phyloP scores from a whole-genome alignment of 2,888 invertebrate species.

The Lampropteryx suffumata region DNA sequence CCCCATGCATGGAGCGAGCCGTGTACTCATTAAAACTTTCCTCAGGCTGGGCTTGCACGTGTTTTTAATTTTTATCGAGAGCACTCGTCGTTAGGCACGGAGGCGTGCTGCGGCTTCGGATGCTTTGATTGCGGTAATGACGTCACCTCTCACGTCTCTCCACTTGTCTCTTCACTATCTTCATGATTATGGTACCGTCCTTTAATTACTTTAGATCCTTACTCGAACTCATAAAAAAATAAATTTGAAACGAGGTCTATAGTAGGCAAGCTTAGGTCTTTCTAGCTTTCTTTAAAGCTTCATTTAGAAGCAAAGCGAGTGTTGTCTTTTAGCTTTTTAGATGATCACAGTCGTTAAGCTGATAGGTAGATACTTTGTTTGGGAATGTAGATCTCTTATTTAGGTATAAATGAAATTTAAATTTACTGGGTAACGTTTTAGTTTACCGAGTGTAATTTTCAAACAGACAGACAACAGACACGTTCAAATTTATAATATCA shows the following conservation, averaged over 20 bases:
- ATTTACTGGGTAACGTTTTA: neutral
- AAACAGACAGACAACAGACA: slow-evolving; percentile 8
- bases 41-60: slow-evolving; percentile 80
- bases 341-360: no score
- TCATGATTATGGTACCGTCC: slow-evolving; percentile 65
- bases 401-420: no score
- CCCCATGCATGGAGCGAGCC: slow-evolving; percentile 52
- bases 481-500: no score
- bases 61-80: slow-evolving; percentile 84
- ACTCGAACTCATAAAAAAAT: slow-evolving; percentile 31
- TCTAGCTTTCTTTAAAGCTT: neutral
- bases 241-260: slow-evolving; percentile 6
- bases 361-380: no score
- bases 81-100: slow-evolving; percentile 71
- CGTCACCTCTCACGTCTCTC: slow-evolving; percentile 63
- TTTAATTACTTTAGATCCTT: no score
- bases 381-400: no score
- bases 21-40: slow-evolving; percentile 82
- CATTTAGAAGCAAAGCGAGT: neutral
- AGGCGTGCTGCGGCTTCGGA: slow-evolving; percentile 61
- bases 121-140: slow-evolving; percentile 83
- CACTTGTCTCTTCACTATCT: slow-evolving; percentile 71
- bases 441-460: slow-evolving; percentile 2
- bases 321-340: no score
- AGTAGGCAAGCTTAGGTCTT: neutral